Evolutionary conservation across 2,113 vertebrate species (phyloP), one percentile per base, ranked within the genome.

Genomic region (Cervus canadensis): DNA sequence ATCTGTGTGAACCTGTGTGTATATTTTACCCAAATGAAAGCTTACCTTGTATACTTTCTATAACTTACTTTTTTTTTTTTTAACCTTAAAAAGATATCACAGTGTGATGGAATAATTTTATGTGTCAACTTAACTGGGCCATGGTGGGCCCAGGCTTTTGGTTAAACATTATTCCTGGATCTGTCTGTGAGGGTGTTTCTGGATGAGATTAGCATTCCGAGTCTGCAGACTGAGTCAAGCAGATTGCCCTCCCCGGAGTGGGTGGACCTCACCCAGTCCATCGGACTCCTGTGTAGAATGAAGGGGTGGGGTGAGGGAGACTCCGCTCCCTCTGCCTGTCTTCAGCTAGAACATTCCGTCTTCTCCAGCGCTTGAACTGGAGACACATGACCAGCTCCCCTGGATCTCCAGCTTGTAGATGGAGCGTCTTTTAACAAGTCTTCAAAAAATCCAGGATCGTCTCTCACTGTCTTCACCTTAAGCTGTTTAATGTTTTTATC

Each of bases 401-500:
- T 17, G 26, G 36, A n/a, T 54, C 56, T 87, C 56, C 71, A 43
- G 26, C 30, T 85, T 36, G 30, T 25, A 14, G 4, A 28, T 10
- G 52, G 52, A 25, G 33, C 12, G 6, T 87, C 81, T 91, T 67
- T 28, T 57, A 87, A 60, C 1, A 5, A 48, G n/a, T 79, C 33
- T 78, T 56, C 15, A 26, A 76, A 59, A 36, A 43, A 25, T 9
- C 50, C n/a, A 45, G 17, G 26, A 40, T 13, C 30, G 30, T 1
- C 3, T 64, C 28, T 64, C 40, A 36, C 60, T 59, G 16, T 48
- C 16, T 25, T 95, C 28, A 78, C 30, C 33, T 54, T 50, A 87
- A 64, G 54, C 52, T 83, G 28, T 45, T 91, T 60, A 40, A 17
- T 9, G 54, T 88, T 67, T 95, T 91, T n/a, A 56, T 71, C 59